Base-by-base conservation (phyloP, 2,797 vertebrate genomes). In the Rhyacichthys aspro region DNA sequence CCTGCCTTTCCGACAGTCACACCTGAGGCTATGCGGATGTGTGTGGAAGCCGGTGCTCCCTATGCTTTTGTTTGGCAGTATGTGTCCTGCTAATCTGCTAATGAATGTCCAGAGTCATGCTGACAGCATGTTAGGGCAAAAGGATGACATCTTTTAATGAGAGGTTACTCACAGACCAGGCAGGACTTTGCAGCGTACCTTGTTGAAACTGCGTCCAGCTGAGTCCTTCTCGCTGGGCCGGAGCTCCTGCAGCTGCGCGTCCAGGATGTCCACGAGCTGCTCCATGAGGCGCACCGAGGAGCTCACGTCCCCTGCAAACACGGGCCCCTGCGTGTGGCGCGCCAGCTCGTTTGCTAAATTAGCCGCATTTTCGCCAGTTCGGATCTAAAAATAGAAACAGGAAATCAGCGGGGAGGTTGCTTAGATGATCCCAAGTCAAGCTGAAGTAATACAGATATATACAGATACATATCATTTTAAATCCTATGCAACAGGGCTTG, bases 351-450 rank as follows among this genome's bases (percentile, higher is more conserved):
- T 98, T 88, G 98, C 97, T 73, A 98, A 92, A 84, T 94, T 98
- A 61, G 96, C 98, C n/a, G 97, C 98, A 12, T 98, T 99, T 89
- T 99, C 96, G 32, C 97, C 98, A 43, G 95, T 98, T 86, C 97
- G 93, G 63, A 98, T 98, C 97, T 98, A 73, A 78, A 80, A 79
- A 81, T 42, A 57, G 43, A 72, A 67, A 45, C 1, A 10, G 62
- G 52, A 37, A 70, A 59, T 88, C 72, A 87, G 86, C 37, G 62
- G 28, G 55, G 10, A 17, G 67, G 77, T 46, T 23, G 50, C 11
- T 7, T 14, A 39, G 50, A 39, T 10, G 37, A n/a, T 37, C 12
- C 37, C 12, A n/a, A 53, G 37, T 41, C 17, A 53, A 18, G 50
- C 34, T 53, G 3, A 41, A 53, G 34, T 53, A 53, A 23, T 10